A percentile compares a stretch with the other conserved stretches of the same genome.
phyloP scores from a whole-genome alignment of 64 coral and sea anemone genomes.

The Exaiptasia diaphana region DNA sequence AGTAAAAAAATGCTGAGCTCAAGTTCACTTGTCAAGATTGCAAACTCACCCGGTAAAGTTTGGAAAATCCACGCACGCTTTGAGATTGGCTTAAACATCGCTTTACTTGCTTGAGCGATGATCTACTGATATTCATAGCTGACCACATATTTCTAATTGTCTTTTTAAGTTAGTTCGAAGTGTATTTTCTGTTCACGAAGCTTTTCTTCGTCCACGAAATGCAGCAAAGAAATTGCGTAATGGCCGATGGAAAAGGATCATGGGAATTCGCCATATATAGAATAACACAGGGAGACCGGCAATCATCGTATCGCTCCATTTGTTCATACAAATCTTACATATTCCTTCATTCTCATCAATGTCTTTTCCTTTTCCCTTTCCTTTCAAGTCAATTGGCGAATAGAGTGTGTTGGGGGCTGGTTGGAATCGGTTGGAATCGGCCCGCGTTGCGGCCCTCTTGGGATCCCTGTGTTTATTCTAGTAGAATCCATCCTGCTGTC shows the following conservation, averaged over 20 bases:
- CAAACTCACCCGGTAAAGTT: neutral
- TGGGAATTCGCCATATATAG: neutral
- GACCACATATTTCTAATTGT: slow-evolving; percentile 1
- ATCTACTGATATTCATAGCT: slow-evolving; percentile 11
- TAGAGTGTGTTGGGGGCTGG: too few relatives aligned
- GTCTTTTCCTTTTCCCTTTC: too few relatives aligned
- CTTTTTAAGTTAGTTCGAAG: neutral
- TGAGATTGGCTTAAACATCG: neutral
- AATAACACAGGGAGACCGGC: neutral
- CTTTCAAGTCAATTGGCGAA: too few relatives aligned
- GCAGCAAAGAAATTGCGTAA: slow-evolving; percentile 1
- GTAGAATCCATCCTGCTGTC: too few relatives aligned
- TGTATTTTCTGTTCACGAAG: neutral
- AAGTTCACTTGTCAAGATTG: neutral
- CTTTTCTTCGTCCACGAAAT: neutral
- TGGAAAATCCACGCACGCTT: neutral
- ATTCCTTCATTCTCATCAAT: too few relatives aligned
- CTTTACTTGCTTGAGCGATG: slow-evolving; percentile 18
- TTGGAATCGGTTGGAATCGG: too few relatives aligned
- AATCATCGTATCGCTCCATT: too few relatives aligned
- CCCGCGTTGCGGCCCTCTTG: too few relatives aligned
- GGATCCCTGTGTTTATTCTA: too few relatives aligned
- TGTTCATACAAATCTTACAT: too few relatives aligned
- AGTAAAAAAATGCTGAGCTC: neutral
- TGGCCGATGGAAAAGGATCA: neutral